Evolutionary conservation across 2,888 invertebrate genomes (phyloP).

Genomic region (Parnassius glacialis): DNA sequence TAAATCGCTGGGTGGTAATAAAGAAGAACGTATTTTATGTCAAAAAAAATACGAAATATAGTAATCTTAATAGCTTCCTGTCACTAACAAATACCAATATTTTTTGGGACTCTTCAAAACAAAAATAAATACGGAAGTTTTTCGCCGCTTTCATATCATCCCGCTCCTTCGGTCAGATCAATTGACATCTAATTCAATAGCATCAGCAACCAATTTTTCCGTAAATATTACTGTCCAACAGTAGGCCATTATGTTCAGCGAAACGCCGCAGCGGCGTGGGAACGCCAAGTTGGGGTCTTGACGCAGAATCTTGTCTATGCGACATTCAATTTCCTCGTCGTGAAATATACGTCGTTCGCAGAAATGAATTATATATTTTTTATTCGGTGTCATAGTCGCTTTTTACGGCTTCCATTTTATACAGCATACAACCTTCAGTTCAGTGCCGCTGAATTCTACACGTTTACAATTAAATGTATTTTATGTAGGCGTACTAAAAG

Average conservation of each 20-base stretch:
- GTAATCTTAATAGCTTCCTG: background rate
- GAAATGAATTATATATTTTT: slow-evolving; percentile 31
- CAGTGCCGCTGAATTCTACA: no score
- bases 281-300: slow-evolving; percentile 11
- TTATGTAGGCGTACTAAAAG: no score
- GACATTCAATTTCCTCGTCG: slow-evolving; percentile 42
- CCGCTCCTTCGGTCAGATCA: slow-evolving; percentile 1
- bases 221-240: slow-evolving; percentile 13
- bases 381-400: background rate
- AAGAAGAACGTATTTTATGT: no score
- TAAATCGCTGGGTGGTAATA: no score
- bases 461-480: no score
- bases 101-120: background rate
- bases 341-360: slow-evolving; percentile 31
- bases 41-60: no score
- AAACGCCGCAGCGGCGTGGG: background rate
- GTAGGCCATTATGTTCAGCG: slow-evolving; percentile 6
- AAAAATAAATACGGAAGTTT: background rate
- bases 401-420: background rate
- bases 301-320: slow-evolving; percentile 27
- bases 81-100: background rate
- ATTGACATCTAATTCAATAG: slow-evolving; percentile 7
- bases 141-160: background rate
- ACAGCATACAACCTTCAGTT: no score
- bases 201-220: slow-evolving; percentile 4